Base-by-base conservation (phyloP, 2,888 invertebrate genomes). In the Rhopalosiphum nymphaeae region DNA sequence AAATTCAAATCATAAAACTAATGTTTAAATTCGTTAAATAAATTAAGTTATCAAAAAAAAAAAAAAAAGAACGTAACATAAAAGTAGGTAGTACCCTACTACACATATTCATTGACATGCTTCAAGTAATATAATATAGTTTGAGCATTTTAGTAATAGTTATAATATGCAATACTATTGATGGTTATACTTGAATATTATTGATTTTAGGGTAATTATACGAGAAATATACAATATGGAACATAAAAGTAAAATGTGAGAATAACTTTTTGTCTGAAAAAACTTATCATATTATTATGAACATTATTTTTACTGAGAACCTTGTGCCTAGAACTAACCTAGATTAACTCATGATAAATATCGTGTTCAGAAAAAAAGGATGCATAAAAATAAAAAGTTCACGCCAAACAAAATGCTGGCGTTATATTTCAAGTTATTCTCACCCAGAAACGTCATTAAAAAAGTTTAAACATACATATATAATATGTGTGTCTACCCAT, bases 381-480 rank as follows among this genome's bases (percentile, higher is more conserved):
- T 56, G 4, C 29, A 46, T 86, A 56, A 46, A 42, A 93, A 89
- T 85, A 90, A 90, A 89, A 93, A 93, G 84, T 93, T 93, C 26
- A 56, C n/a, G 89, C 46, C 9, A 46, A 89, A 90, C 46, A 90
- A 89, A 89, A 93, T 89, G 57, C 26, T 84, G 44, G n/a, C 56
- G 78, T 84, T 56, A 92, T 89, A 89, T 57, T 89, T 36, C 53
- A 89, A 93, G 89, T 57, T 89, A 56, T 46, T 57, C 84, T 93
- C 21, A 56, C 46, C 53, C 84, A 56, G 56, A 46, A 89, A 89
- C 89, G 44, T 93, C 93, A 89, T 93, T 93, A 93, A 89, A 93
- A 93, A 89, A 92, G 92, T 92, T 92, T 87, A 61, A 92, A 92
- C 16, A 87, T 92, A 87, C 46, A 25, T 46, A 16, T 53, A 91